A percentile compares a stretch with the other conserved stretches of the same genome.
Evolutionary conservation across 2,113 vertebrate genomes (phyloP).

Genomic region (Alethe diademata): DNA sequence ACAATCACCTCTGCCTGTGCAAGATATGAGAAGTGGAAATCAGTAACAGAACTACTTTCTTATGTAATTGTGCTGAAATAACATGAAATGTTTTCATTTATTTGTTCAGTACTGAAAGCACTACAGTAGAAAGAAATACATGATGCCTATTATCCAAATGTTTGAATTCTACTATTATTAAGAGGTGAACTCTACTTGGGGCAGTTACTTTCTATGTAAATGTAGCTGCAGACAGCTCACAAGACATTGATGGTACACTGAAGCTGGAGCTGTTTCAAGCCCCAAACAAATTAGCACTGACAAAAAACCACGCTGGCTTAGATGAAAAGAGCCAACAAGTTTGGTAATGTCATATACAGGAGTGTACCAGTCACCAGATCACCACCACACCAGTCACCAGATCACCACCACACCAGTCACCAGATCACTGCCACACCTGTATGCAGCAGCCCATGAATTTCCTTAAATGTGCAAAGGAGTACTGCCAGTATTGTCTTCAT

Average conservation of each 20-base stretch:
- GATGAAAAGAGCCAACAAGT: not conserved
- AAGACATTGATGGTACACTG: not conserved
- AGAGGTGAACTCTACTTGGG: not conserved
- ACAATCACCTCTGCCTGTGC: not conserved
- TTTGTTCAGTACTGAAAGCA: not conserved
- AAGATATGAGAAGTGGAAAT: not conserved
- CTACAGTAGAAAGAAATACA: not conserved
- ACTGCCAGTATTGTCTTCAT: not conserved
- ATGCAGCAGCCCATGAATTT: not conserved
- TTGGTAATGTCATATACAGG: not conserved
- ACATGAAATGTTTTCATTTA: not conserved
- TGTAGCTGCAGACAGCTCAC: not conserved
- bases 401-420: too few relatives aligned
- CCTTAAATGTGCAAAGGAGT: not conserved
- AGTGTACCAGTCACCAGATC: not conserved
- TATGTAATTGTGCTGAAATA: not conserved
- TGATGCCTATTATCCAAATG: not conserved
- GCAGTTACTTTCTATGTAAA: not conserved
- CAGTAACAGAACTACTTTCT: not conserved
- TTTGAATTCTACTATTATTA: not conserved
- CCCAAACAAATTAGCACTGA: not conserved
- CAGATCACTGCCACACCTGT: not conserved
- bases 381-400: not conserved
- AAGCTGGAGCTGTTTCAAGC: not conserved
- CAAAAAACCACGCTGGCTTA: not conserved